Conservation (phyloP, 2,113 vertebrate genomes). For the Osmerus mordax region DNA sequence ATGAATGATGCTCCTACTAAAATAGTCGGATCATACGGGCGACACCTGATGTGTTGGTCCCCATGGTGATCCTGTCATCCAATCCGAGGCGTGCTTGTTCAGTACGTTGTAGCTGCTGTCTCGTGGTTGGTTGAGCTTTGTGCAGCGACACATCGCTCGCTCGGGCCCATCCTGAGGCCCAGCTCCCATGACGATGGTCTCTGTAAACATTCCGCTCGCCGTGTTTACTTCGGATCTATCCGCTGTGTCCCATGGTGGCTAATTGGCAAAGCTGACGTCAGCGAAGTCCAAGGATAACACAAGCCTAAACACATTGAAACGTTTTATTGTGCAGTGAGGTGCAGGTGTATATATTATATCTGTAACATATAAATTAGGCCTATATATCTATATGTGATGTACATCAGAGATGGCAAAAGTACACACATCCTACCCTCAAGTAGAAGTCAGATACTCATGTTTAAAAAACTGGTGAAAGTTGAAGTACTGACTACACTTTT, state of each 20-base stretch:
- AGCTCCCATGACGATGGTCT: not conserved
- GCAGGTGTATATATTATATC: too few species aligned
- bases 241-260: not conserved
- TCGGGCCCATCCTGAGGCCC: conserved; percentile 2
- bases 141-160: not conserved
- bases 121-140: conserved; percentile 10
- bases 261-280: conserved; percentile 15
- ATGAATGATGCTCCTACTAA: too few species aligned
- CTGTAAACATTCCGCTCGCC: conserved; percentile 20
- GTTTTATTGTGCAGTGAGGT: too few species aligned
- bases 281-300: not conserved
- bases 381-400: too few species aligned
- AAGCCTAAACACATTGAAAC: not conserved
- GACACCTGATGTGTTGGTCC: not conserved
- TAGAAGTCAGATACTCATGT: too few species aligned
- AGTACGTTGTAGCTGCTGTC: not conserved
- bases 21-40: too few species aligned
- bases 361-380: too few species aligned
- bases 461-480: too few species aligned
- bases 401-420: too few species aligned
- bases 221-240: conserved; percentile 20
- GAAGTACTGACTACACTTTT: too few species aligned
- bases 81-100: too few species aligned
- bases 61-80: not conserved
- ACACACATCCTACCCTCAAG: too few species aligned